These are phyloP conservation scores for Bradypodion pumilum DNA, from an alignment of 2,797 vertebrate species.

Conservation along the genomic window DNA sequence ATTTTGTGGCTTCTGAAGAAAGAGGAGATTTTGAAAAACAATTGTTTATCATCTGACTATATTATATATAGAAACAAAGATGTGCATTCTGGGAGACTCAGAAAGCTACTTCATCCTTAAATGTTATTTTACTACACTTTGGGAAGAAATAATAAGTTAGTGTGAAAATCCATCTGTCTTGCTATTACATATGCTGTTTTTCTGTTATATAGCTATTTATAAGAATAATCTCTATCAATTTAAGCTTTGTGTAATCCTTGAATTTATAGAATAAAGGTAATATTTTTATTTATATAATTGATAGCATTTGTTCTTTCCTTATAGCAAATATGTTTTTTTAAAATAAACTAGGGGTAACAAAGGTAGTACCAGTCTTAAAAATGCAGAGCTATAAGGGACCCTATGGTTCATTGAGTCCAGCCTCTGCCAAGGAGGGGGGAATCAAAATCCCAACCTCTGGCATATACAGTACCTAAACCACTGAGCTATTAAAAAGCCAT, in stretches of 20 bases:
- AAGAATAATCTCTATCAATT: background rate
- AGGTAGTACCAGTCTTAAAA: too few relatives aligned
- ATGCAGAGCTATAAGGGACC: too few relatives aligned
- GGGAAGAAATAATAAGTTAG: background rate
- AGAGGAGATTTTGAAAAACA: background rate
- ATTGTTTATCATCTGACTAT: background rate
- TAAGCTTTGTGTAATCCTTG: background rate
- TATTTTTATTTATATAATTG: background rate
- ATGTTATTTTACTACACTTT: background rate
- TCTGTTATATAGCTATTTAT: background rate
- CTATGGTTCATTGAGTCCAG: too few relatives aligned
- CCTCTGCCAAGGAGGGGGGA: too few relatives aligned
- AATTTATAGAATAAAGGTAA: too few relatives aligned
- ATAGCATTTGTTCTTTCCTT: background rate
- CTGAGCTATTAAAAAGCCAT: background rate
- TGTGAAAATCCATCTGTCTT: slow-evolving; percentile 1
- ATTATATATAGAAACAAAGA: background rate
- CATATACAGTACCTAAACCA: too few relatives aligned
- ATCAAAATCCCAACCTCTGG: too few relatives aligned
- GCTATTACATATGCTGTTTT: background rate
- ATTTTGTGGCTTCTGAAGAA: background rate
- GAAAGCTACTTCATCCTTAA: background rate
- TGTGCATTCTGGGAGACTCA: background rate
- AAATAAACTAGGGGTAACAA: background rate
- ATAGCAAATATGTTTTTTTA: background rate